Conservation (phyloP, 2,888 invertebrate species). For the Nymphalis c-album region DNA sequence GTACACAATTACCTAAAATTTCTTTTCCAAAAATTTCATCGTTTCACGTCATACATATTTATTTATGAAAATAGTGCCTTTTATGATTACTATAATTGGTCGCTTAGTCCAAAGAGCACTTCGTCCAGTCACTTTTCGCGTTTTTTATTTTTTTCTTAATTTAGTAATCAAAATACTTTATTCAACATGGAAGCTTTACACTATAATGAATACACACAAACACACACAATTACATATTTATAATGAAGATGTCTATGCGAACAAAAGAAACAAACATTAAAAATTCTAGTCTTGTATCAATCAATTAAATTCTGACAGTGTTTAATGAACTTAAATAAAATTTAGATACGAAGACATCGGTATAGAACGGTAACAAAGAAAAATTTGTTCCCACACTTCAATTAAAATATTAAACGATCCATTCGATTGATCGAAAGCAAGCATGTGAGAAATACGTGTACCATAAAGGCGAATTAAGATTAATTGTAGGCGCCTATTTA, state of each 20-base stretch:
- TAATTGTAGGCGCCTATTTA: conserved; percentile 36
- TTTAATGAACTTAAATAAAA: conserved; percentile 4
- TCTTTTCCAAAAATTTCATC: not conserved
- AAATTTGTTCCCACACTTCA: conserved; percentile 39
- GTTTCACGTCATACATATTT: no score
- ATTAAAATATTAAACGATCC: conserved; percentile 43
- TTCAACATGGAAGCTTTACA: no score
- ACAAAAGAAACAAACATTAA: not conserved
- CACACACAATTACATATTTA: no score
- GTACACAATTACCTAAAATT: no score
- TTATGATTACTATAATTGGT: no score
- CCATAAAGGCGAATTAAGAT: conserved; percentile 38
- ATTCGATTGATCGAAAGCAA: conserved; percentile 44
- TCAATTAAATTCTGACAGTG: not conserved
- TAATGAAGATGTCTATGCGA: no score
- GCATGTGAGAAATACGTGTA: conserved; percentile 40
- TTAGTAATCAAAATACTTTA: no score
- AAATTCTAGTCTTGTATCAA: not conserved
- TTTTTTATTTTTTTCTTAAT: no score
- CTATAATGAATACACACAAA: no score
- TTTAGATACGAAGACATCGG: conserved; percentile 11
- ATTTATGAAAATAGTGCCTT: no score
- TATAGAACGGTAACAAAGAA: conserved; percentile 15
- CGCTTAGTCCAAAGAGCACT: no score
- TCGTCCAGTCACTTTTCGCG: no score